Conservation (phyloP, 1,140 invertebrate species). For the Camponotus floridanus region DNA sequence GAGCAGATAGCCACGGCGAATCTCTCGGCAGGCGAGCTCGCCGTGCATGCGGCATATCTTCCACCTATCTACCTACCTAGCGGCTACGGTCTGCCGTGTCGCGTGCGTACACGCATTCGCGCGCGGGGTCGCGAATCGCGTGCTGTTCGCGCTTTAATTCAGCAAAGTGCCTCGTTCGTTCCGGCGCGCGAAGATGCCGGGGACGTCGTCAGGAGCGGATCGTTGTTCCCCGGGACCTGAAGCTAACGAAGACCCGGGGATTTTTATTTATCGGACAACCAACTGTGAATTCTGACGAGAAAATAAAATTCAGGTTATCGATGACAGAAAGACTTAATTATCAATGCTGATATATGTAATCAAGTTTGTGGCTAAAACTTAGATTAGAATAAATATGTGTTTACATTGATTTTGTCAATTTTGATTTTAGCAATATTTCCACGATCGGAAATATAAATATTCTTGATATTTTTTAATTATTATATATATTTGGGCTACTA, state of each 20-base stretch:
- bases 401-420: neutral
- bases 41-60: neutral
- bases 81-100: conserved; percentile 30
- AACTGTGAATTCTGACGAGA: neutral
- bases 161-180: conserved; percentile 78
- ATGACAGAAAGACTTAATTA: neutral
- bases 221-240: neutral
- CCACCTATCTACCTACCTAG: conserved; percentile 25
- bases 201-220: conserved; percentile 28
- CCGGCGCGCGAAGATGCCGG: conserved; percentile 62
- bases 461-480: neutral
- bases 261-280: neutral
- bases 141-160: conserved; percentile 78
- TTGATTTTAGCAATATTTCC: neutral
- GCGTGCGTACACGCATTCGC: conserved; percentile 44
- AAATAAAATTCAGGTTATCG: neutral
- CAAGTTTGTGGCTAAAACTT: neutral
- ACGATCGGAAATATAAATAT: neutral
- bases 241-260: neutral
- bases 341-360: neutral
- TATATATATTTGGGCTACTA: too few relatives aligned
- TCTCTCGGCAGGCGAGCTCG: conserved; percentile 47
- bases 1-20: conserved; percentile 38
- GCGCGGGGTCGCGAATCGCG: conserved; percentile 67
- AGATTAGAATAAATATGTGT: neutral